Evolutionary conservation across 2,888 invertebrate genomes (phyloP).

Genomic region (Rhorus exstirpatorius): DNA sequence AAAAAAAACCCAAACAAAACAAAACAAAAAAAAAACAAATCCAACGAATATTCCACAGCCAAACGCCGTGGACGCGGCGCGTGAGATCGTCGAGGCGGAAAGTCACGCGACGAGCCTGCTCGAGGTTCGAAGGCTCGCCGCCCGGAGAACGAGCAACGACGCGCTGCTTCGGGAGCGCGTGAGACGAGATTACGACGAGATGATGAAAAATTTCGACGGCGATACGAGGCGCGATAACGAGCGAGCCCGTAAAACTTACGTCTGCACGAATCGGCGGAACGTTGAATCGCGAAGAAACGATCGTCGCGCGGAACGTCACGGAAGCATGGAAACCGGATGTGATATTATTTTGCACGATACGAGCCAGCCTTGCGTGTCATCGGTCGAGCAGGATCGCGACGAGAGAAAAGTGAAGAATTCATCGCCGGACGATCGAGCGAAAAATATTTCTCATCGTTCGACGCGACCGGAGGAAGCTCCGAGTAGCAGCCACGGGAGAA

Average conservation of each 20-base stretch:
- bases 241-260: slow-evolving; percentile 77
- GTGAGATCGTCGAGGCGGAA: slow-evolving; percentile 64
- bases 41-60: slow-evolving; percentile 72
- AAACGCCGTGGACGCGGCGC: slow-evolving; percentile 81
- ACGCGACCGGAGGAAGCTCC: slow-evolving; percentile 73
- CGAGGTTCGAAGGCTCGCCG: slow-evolving; percentile 75
- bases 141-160: slow-evolving; percentile 79
- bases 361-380: slow-evolving; percentile 45
- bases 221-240: slow-evolving; percentile 79
- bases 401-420: too few relatives aligned
- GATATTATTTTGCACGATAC: slow-evolving; percentile 81
- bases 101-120: slow-evolving; percentile 66
- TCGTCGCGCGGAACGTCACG: slow-evolving; percentile 85
- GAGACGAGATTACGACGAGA: slow-evolving; percentile 80
- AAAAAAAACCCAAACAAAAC: too few relatives aligned
- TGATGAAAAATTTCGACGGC: slow-evolving; percentile 80
- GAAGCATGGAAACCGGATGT: slow-evolving; percentile 87
- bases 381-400: slow-evolving; percentile 55
- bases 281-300: slow-evolving; percentile 86
- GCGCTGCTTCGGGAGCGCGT: slow-evolving; percentile 82
- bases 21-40: neutral
- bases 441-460: slow-evolving; percentile 43
- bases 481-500: slow-evolving; percentile 36
- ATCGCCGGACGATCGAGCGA: too few relatives aligned
- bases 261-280: slow-evolving; percentile 68